Evolutionary conservation across 2,888 invertebrate genomes (phyloP), one percentile per base, ranked within the genome.

Genomic region (Drosophila mercatorum): DNA sequence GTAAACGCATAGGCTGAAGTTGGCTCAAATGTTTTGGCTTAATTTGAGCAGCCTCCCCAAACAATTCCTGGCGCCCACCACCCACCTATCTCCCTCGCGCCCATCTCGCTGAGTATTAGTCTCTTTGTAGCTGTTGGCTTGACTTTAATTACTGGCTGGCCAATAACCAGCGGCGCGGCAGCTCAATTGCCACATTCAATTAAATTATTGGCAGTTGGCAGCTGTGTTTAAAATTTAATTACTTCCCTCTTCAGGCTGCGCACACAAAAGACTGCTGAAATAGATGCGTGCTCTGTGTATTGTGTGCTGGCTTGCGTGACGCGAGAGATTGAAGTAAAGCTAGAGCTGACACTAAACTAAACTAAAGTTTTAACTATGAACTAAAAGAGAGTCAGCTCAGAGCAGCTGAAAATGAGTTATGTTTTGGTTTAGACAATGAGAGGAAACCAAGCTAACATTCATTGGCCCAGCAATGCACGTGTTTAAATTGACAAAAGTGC

Each of bases 71-170:
- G 2, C 34, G 34, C 10, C 41, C 5, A n/a, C 8, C 8, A 3
- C 0, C 14, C 11, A 0, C 11, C 51, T 10, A 22, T 22, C 22
- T 22, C 2, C 14, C 22, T 22, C 12, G 34, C 12, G 3, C 26
- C 7, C 46, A 46, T 3, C 41, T 34, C 31, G 10, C n/a, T n/a
- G 52, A 22, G 22, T 14, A 12, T 51, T 34, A 59, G 28, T 41
- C 38, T 11, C 44, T 38, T 61, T 59, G 52, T 36, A 66, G 41
- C 44, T 28, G 41, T 57, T 65, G 22, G 60, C 69, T 73, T 68
- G 80, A 53, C 85, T 85, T 82, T 87, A 86, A 86, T 87, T 86
- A 83, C 83, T 77, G 63, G 53, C 72, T 69, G 57, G 65, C 78
- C 69, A 72, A 80, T 75, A 70, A 53, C 60, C 69, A 72, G 52